These are phyloP conservation scores for Stenodema calcarata DNA, from an alignment of 2,888 invertebrate species.

Conservation along the genomic window DNA sequence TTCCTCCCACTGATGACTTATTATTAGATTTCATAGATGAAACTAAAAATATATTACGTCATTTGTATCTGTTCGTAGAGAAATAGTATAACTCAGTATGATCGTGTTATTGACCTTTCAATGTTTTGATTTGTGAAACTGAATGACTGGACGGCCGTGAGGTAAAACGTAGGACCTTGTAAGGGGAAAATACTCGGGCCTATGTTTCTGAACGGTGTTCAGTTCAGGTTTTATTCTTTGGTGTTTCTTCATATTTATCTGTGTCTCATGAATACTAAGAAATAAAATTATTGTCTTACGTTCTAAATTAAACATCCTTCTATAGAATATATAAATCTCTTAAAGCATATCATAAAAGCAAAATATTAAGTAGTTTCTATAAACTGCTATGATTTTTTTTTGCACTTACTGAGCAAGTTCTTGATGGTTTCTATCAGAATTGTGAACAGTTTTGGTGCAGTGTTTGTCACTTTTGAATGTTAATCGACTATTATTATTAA, in stretches of 20 bases:
- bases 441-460: conserved; percentile 7
- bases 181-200: conserved; percentile 54
- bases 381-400: not conserved
- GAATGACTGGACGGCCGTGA: not conserved
- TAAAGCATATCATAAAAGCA: conserved; percentile 30
- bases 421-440: conserved; percentile 32
- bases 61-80: conserved; percentile 16
- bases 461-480: not conserved
- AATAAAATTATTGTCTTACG: not conserved
- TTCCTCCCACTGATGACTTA: conserved; percentile 8
- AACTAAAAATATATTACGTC: conserved; percentile 11
- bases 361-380: not conserved
- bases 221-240: conserved; percentile 5
- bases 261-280: not conserved
- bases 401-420: not conserved
- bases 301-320: not conserved
- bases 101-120: conserved; percentile 30
- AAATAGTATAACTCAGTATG: conserved; percentile 26
- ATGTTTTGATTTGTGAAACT: not conserved
- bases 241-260: conserved; percentile 10
- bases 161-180: conserved; percentile 49
- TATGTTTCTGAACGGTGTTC: conserved; percentile 19
- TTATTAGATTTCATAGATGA: conserved; percentile 9
- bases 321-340: not conserved
- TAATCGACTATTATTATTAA: not conserved